Evolutionary conservation across 2,113 vertebrate species (phyloP), one percentile per base, ranked within the genome.

Genomic region (Pelvicachromis taeniatus): DNA sequence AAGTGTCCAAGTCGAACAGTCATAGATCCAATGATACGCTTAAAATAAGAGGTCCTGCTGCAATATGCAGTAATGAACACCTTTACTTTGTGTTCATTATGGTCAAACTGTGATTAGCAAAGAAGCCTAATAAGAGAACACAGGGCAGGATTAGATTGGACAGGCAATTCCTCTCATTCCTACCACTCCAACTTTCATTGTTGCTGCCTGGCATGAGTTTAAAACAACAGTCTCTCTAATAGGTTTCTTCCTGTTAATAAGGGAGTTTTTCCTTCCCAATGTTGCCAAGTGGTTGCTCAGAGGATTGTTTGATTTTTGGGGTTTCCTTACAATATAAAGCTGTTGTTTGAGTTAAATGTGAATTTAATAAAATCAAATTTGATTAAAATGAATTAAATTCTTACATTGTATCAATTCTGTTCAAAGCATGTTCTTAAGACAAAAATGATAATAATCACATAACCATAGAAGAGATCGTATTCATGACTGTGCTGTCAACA

Each of bases 321-420:
- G 58, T 35, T 61, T 61, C 31, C 58, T 61, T 61, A 33, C 29
- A 61, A 23, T 56, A 56, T 26, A 23, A 56, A 56, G 6, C 54
- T 7, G 11, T 55, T 55, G 54, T 55, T 55, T 23, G 53, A 23
- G 12, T 31, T 59, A 59, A 59, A 59, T 63, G 9, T 63, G 17
- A 63, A 63, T 63, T 1, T 13, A 63, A 63, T 63, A 2, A 33
- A 35, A 19, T 35, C 2, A n/a, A 63, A 12, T 4, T 65, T 19
- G 7, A 14, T 12, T 65, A 21, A 65, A 40, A 11, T 40, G 61
- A 21, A 40, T 63, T 8, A 4, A 63, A 73, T 73, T 50, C 16
- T 73, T 29, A 48, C 0, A 1, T 29, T 29, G 16, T 0, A 12
- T 31, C 7, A 50, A 0, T 75, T 53, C 4, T 4, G 8, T 5